These are phyloP conservation scores for Ceryle rudis DNA, from an alignment of 2,797 vertebrate genomes.

Conservation along the genomic window DNA sequence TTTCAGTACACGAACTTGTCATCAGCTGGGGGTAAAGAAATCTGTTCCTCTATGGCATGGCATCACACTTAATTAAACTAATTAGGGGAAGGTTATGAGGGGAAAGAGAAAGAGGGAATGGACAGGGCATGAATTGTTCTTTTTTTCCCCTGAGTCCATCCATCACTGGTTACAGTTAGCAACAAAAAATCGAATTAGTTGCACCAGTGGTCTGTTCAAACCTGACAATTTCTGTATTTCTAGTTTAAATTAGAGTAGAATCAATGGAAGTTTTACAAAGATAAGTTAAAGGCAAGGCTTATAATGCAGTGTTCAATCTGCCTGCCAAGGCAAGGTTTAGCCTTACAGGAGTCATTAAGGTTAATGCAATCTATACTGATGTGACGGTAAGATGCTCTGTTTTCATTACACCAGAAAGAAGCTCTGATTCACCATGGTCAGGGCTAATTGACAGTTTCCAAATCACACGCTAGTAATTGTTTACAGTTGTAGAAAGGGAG, in stretches of 20 bases:
- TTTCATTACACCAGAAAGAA: constrained; percentile 54
- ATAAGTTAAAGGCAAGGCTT: constrained; percentile 39
- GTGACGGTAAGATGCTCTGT: constrained; percentile 9
- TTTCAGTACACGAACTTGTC: constrained; percentile 45
- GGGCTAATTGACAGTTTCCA: constrained; percentile 62
- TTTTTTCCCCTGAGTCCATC: neutral
- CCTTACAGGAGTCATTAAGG: constrained; percentile 61
- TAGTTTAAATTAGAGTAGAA: constrained; percentile 43
- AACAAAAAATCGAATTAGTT: constrained; percentile 63
- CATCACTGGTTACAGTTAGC: constrained; percentile 21
- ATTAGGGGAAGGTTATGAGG: neutral
- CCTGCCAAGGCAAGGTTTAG: constrained; percentile 26
- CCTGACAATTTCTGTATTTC: constrained; percentile 43
- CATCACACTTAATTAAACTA: constrained; percentile 27
- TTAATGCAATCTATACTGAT: constrained; percentile 54
- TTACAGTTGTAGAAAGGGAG: constrained; percentile 45
- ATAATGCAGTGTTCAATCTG: neutral
- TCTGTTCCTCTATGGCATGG: neutral
- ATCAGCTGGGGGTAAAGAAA: neutral
- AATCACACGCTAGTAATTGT: constrained; percentile 42
- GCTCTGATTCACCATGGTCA: constrained; percentile 42
- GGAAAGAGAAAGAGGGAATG: neutral
- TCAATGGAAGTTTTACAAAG: constrained; percentile 55
- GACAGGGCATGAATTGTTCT: neutral
- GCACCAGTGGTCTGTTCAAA: constrained; percentile 46